Evolutionary conservation across 2,113 vertebrate species (phyloP).

Genomic region (Camelus dromedarius): DNA sequence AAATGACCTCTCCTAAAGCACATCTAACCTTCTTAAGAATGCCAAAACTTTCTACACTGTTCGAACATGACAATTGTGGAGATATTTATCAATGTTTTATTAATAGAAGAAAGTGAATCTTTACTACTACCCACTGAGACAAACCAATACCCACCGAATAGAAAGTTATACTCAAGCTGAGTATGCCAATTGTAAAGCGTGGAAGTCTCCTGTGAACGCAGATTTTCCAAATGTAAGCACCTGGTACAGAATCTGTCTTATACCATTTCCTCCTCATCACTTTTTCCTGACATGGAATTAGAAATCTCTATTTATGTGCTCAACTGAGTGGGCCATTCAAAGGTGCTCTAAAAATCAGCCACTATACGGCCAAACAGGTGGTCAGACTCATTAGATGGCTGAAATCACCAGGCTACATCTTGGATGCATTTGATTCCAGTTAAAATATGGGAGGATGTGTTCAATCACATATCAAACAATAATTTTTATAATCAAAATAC

Average conservation of each 20-base stretch:
- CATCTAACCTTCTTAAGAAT: not conserved
- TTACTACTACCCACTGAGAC: not conserved
- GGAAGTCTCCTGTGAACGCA: not conserved
- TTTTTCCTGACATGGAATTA: not conserved
- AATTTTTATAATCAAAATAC: slow-evolving; percentile 31
- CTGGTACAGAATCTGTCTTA: not conserved
- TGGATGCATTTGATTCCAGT: not conserved
- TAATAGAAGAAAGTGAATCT: slow-evolving; percentile 2
- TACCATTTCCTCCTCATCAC: not conserved
- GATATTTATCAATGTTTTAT: slow-evolving; percentile 13
- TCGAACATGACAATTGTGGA: not conserved
- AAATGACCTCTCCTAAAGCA: not conserved
- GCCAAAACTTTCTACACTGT: not conserved
- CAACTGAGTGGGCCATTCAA: not conserved
- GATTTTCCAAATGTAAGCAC: not conserved
- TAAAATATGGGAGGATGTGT: not conserved
- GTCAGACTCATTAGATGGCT: not conserved
- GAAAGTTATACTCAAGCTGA: not conserved
- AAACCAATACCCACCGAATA: not conserved
- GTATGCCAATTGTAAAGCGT: not conserved
- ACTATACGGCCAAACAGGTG: not conserved
- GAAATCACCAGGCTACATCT: not conserved
- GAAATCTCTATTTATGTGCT: not conserved
- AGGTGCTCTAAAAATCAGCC: not conserved
- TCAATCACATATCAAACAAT: not conserved